Base-by-base conservation (phyloP, 2,888 invertebrate genomes). In the Leptogaster cylindrica region DNA sequence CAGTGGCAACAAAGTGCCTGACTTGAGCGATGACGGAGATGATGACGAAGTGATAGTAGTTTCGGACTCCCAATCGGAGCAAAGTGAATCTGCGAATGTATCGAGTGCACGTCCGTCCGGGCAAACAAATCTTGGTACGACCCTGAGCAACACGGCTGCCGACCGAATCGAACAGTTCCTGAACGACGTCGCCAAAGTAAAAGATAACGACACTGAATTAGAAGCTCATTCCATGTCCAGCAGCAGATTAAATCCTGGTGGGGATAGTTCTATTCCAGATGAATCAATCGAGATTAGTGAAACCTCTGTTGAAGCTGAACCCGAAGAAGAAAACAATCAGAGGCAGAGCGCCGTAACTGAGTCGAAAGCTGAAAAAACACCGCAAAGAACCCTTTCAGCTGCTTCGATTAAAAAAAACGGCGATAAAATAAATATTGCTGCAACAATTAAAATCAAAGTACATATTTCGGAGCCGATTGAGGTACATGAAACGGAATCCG, bases 371-470 rank as follows among this genome's bases (percentile, higher is more conserved):
- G n/a, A 48, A 14, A 36, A 0, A 5, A 23, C 8, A 23, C 39
- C 7, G 23, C 25, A 14, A 10, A 12, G 12, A 18, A 8, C 46
- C 14, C n/a, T 16, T 33, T n/a, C 44, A 10, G 6, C 8, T 28
- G 5, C 27, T 20, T 23, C 48, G 12, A 36, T 25, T 52, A 51
- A 69, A 28, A 64, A 68, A 36, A 68, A 50, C 14, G 66, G 75
- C 55, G 73, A 77, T 20, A 75, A 75, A 73, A 76, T 79, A 7
- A 80, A 78, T 70, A 80, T 81, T 39, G 78, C 80, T 0, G 79
- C 81, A 0, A 81, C 77, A 70, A 77, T 81, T 10, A 79, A 79
- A 68, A 81, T 81, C 14, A 78, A 80, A 69, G 77, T 81, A 36
- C 75, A 77, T 20, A 76, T 81, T 65, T 75, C 78, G 1, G 71